phyloP scores from a whole-genome alignment of 2,888 invertebrate species.

The Syritta pipiens region DNA sequence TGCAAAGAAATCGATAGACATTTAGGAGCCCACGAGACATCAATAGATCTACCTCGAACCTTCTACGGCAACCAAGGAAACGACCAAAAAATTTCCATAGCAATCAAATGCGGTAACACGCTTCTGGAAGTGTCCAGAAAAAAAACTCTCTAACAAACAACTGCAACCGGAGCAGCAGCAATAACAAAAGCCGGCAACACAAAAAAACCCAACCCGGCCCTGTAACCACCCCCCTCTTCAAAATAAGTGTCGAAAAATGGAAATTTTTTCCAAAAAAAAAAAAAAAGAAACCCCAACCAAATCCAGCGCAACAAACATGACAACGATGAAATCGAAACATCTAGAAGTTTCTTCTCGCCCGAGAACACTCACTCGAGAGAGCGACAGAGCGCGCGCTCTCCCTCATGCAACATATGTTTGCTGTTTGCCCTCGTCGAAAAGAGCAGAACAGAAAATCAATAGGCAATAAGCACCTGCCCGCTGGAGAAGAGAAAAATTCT shows the following conservation, averaged over 20 bases:
- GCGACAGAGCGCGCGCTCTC: constrained; percentile 18
- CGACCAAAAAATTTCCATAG: too few relatives aligned
- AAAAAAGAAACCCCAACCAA: constrained; percentile 14
- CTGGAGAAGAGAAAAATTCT: constrained; percentile 10
- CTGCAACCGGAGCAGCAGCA: background rate
- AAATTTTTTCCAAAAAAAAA: background rate
- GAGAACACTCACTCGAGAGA: constrained; percentile 6
- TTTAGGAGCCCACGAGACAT: too few relatives aligned
- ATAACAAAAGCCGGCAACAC: constrained; percentile 16
- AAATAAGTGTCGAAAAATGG: background rate
- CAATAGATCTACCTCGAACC: too few relatives aligned
- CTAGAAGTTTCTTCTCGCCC: constrained; percentile 55
- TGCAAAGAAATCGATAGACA: too few relatives aligned
- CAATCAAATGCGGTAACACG: background rate
- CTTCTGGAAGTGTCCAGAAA: constrained; percentile 12
- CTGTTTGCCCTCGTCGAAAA: constrained; percentile 15
- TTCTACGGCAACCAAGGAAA: too few relatives aligned
- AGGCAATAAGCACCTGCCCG: constrained; percentile 58
- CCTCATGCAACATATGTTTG: constrained; percentile 41
- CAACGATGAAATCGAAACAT: constrained; percentile 57
- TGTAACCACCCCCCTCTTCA: background rate
- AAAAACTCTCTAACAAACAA: background rate
- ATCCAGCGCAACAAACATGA: constrained; percentile 55
- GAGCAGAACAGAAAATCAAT: constrained; percentile 66
- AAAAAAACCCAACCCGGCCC: background rate